phyloP scores from a whole-genome alignment of 2,797 vertebrate species.

The Poecilia wingei region DNA sequence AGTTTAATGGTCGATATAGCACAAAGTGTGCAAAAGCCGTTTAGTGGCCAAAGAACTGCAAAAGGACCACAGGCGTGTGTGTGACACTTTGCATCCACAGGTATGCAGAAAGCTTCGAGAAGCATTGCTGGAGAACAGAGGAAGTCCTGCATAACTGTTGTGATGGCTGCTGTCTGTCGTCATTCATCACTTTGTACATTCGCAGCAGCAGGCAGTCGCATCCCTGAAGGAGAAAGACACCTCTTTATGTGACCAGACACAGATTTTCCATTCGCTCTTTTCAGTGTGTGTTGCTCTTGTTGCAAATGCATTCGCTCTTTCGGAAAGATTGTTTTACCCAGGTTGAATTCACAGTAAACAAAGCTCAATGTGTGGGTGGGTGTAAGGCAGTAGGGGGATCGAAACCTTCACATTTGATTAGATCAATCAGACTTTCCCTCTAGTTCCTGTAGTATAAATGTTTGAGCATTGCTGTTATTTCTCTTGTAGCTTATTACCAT shows the following conservation, averaged over 20 bases:
- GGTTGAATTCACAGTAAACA: constrained; percentile 4
- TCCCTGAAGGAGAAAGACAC: constrained; percentile 18
- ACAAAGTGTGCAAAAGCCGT: not conserved
- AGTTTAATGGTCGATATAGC: not conserved
- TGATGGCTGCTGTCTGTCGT: constrained; percentile 19
- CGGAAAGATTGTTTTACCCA: constrained; percentile 7
- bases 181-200: constrained; percentile 12
- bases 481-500: not conserved
- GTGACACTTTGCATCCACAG: not conserved
- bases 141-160: constrained; percentile 5
- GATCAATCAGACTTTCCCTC: not conserved
- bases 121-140: constrained; percentile 22
- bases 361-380: constrained; percentile 11
- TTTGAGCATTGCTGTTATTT: not conserved
- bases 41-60: not conserved
- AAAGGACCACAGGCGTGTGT: not conserved
- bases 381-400: not conserved
- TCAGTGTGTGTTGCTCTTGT: not conserved
- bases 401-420: constrained; percentile 11
- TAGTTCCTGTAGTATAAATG: constrained; percentile 1
- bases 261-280: not conserved
- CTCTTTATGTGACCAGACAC: constrained; percentile 28
- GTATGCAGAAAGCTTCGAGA: constrained; percentile 21
- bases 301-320: not conserved
- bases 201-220: constrained; percentile 10